Percentiles rank a stretch among this genome's conserved stretches.
Conservation (phyloP, 2,797 vertebrate species). For the Sphenopsis melanotis region DNA sequence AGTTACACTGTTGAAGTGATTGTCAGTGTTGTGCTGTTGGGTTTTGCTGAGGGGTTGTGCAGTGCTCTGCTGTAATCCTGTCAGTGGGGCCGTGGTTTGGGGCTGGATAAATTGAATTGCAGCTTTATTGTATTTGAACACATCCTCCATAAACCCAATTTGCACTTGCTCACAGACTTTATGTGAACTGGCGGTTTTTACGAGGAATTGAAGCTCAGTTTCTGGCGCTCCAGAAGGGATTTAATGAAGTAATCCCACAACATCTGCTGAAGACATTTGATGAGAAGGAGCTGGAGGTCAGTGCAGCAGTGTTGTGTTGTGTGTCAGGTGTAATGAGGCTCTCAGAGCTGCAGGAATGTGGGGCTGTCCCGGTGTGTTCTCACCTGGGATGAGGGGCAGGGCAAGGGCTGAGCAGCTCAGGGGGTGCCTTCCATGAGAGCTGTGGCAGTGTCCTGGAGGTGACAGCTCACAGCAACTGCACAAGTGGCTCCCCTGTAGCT, state of each 20-base stretch:
- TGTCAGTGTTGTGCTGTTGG: background rate
- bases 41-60: background rate
- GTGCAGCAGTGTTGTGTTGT: background rate
- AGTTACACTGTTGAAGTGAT: background rate
- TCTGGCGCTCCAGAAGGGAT: slow-evolving; percentile 96
- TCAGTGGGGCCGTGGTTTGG: background rate
- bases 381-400: background rate
- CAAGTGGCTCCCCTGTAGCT: background rate
- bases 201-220: slow-evolving; percentile 97
- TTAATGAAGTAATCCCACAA: slow-evolving; percentile 98
- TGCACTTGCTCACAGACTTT: slow-evolving; percentile 79
- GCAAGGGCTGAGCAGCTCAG: background rate
- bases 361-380: background rate
- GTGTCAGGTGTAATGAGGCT: background rate
- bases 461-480: background rate
- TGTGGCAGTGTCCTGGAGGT: background rate
- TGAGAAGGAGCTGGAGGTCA: slow-evolving; percentile 96
- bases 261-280: slow-evolving; percentile 97
- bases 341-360: background rate
- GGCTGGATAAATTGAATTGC: background rate
- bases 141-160: background rate
- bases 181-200: slow-evolving; percentile 96
- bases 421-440: background rate
- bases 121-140: background rate
- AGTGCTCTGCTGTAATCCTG: background rate